Evolutionary conservation across 2,888 invertebrate species (phyloP).

Genomic region (Oxycera nigricornis): DNA sequence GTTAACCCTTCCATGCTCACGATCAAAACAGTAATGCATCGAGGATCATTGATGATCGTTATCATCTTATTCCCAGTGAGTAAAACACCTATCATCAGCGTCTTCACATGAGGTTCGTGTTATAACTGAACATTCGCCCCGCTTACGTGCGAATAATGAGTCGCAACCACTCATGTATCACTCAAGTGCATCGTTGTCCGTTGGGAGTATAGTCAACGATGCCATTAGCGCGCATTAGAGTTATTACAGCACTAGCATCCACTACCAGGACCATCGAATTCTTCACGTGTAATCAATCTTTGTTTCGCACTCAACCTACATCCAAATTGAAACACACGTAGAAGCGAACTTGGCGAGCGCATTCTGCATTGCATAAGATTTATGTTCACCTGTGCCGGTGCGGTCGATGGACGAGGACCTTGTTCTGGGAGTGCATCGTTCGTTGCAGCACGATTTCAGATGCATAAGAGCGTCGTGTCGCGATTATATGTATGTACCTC

Average conservation of each 20-base stretch:
- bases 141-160: too few relatives aligned
- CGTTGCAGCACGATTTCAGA: not conserved
- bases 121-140: too few relatives aligned
- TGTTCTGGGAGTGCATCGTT: not conserved
- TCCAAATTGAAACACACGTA: slow-evolving; percentile 16
- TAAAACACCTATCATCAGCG: too few relatives aligned
- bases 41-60: too few relatives aligned
- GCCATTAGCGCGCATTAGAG: slow-evolving; percentile 3
- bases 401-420: not conserved
- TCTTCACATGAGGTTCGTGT: too few relatives aligned
- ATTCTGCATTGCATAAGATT: not conserved
- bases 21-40: too few relatives aligned
- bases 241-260: not conserved
- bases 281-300: not conserved
- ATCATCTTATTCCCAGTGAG: too few relatives aligned
- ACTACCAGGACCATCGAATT: not conserved
- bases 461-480: not conserved
- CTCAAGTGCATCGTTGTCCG: too few relatives aligned
- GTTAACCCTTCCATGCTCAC: too few relatives aligned
- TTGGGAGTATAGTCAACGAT: not conserved
- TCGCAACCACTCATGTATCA: too few relatives aligned
- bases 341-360: not conserved
- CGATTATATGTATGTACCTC: not conserved
- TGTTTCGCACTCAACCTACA: slow-evolving; percentile 7
- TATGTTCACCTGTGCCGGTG: not conserved